Evolutionary conservation across 1,140 invertebrate species (phyloP), one percentile per base, ranked within the genome.

Genomic region (Fopius arisanus): DNA sequence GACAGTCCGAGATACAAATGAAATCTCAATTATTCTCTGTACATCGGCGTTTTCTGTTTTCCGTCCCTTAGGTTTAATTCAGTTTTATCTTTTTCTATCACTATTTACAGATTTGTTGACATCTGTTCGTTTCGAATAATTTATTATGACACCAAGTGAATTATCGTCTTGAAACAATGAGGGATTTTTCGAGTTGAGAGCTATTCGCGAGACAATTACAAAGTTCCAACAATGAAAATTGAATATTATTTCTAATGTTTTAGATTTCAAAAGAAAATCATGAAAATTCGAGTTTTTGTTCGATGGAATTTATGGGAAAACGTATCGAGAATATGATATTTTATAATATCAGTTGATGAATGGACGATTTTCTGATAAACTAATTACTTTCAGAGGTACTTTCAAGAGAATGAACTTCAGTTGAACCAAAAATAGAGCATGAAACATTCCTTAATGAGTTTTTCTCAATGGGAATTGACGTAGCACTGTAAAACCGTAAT

Each of bases 31-130:
- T 41, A 68, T 63, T 68, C 48, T 67, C 67, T 77, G 31, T 78
- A 80, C 62, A 70, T 79, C 80, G 82, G 70, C 66, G 80, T 87
- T 85, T 87, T 86, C 78, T 76, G 78, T 84, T 86, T 82, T 87
- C 86, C 86, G 86, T 87, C 86, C 23, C 86, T 84, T 87, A 86
- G 84, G 68, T 82, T 85, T 87, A 88, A 84, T 86, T 87, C 87
- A 69, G 69, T 85, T 81, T 82, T 78, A 48, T 76, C 87, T 65
- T 73, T 85, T 82, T 82, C 78, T 62, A 16, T 69, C 76, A 75
- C 10, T 26, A 26, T 59, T 21, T 59, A 59, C 54, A 59, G 23
- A 78, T 78, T 74, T 79, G 77, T 82, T 81, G 68, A 72, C 21
- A 21, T 12, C 33, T 70, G 33, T 2, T 37, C 12, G 59, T 21